phyloP scores from a whole-genome alignment of 2,113 vertebrate genomes.

The Grus americana region DNA sequence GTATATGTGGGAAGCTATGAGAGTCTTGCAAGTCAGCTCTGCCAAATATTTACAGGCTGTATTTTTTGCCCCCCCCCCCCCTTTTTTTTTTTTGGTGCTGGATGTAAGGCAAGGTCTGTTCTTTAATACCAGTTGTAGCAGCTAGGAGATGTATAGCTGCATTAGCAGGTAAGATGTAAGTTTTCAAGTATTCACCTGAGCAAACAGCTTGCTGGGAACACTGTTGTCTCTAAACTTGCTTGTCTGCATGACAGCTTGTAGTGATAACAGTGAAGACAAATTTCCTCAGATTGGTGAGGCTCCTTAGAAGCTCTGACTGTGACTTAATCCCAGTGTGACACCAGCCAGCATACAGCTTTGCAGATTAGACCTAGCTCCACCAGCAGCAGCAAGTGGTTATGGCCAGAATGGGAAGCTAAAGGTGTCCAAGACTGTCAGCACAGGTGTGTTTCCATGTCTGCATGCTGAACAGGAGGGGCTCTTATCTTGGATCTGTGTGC shows the following conservation, averaged over 20 bases:
- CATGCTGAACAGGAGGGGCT: background rate
- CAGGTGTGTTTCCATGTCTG: background rate
- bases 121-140: background rate
- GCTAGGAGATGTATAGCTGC: background rate
- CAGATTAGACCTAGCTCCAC: background rate
- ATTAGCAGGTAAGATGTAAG: background rate
- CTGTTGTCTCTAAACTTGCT: background rate
- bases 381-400: background rate
- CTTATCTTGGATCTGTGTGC: background rate
- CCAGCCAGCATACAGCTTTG: background rate
- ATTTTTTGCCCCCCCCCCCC: background rate
- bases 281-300: background rate
- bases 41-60: background rate
- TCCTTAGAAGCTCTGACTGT: background rate
- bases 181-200: background rate
- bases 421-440: background rate
- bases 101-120: background rate
- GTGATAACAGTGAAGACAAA: background rate
- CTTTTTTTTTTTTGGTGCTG: background rate
- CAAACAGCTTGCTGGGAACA: background rate
- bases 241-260: background rate
- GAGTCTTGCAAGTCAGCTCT: background rate
- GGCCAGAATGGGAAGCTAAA: background rate
- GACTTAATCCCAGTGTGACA: background rate
- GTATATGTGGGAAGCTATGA: background rate